Evolutionary conservation across 2,113 vertebrate genomes (phyloP), one percentile per base, ranked within the genome.

Genomic region (Cyphomyrus discorhynchus): DNA sequence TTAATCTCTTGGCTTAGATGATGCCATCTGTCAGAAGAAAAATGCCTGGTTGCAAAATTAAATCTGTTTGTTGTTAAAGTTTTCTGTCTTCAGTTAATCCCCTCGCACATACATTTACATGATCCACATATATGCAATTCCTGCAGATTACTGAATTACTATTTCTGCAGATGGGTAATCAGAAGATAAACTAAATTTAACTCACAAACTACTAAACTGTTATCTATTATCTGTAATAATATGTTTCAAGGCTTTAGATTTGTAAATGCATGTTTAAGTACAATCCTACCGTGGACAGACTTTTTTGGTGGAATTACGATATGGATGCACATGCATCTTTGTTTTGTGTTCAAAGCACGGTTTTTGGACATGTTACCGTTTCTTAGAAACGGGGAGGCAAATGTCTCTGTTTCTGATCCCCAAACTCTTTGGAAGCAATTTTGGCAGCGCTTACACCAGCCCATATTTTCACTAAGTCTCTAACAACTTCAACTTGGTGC

Each of bases 11-110:
- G 74, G 35, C 35, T 80, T 80, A 80, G 74, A 80, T 42, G 35
- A 80, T 80, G 35, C 74, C 74, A 80, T 80, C 74, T 80, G 74
- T 80, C 74, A 80, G 35, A 80, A 39, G 35, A 80, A 80, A 80
- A 70, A 31, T 31, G 31, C 15, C 15, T 19, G 31, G 74, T 80
- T 80, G 74, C 74, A 80, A 80, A 80, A 80, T 80, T 19, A 80
- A 80, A 80, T 80, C 74, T 42, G 74, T 42, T 80, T 80, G 74
- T 80, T 21, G 74, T 42, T 80, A 80, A 70, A 5, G 74, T 80
- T 80, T 80, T 42, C 74, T 42, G 74, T 39, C 13, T 42, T 80
- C 74, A 42, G 74, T 42, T 80, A 80, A 42, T 42, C 74, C 17
- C 5, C 74, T 2, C 35, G 39, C 70, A 80, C 74, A 80, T 42